Conservation (phyloP, 2,888 invertebrate genomes). For the Mythimna loreyi region DNA sequence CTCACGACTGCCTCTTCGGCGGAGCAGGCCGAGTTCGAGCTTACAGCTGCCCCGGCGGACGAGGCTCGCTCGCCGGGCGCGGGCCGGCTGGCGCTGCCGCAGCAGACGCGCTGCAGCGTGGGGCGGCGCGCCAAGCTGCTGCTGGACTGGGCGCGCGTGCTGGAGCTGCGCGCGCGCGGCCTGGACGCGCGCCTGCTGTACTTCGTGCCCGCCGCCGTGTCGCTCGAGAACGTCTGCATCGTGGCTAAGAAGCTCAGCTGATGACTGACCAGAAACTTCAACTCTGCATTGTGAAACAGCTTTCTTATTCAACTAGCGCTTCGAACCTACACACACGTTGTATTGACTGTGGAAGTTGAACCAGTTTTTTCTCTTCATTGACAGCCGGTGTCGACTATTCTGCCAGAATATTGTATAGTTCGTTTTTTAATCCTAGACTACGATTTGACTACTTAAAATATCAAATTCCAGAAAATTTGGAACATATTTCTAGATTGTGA, state of each 20-base stretch:
- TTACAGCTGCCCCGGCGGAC: too few relatives aligned
- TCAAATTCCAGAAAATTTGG: too few relatives aligned
- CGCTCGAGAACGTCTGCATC: constrained; percentile 95
- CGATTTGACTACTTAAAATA: too few relatives aligned
- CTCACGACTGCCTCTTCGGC: neutral
- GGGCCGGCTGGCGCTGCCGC: too few relatives aligned
- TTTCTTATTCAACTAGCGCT: neutral
- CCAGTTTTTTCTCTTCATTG: too few relatives aligned
- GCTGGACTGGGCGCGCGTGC: constrained; percentile 94
- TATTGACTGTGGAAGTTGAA: too few relatives aligned
- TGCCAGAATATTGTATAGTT: too few relatives aligned
- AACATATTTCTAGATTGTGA: too few relatives aligned
- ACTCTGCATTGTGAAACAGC: neutral
- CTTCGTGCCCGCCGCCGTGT: constrained; percentile 92
- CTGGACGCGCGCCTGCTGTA: constrained; percentile 92
- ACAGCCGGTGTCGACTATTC: too few relatives aligned
- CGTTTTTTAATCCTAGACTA: too few relatives aligned
- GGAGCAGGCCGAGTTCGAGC: neutral
- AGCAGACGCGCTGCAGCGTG: constrained; percentile 75
- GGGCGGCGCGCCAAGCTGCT: constrained; percentile 95
- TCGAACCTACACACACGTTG: neutral
- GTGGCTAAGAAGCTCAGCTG: constrained; percentile 86
- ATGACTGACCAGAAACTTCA: neutral
- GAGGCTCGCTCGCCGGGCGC: neutral
- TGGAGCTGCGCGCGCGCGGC: constrained; percentile 90